phyloP scores from a whole-genome alignment of 2,888 invertebrate genomes.

The Lasioglossum villosulum region DNA sequence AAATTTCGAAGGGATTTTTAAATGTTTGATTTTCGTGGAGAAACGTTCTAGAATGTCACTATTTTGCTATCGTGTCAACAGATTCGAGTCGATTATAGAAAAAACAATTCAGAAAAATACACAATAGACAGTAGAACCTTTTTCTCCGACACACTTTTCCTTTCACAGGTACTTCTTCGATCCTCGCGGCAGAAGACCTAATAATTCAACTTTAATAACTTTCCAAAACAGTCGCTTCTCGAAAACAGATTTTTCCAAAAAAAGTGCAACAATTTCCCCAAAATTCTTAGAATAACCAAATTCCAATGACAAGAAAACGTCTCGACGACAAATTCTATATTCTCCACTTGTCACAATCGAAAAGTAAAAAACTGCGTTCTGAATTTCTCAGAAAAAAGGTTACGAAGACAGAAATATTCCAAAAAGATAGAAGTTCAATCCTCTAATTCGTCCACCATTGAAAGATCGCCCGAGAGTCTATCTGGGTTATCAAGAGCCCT shows the following conservation, averaged over 20 bases:
- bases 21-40: background rate
- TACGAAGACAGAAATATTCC: background rate
- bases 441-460: background rate
- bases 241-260: background rate
- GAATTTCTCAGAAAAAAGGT: background rate
- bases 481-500: background rate
- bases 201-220: background rate
- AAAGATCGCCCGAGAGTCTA: background rate
- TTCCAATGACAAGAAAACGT: too few relatives aligned
- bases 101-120: background rate
- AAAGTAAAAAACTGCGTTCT: accelerated
- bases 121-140: background rate
- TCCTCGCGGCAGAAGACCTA: background rate
- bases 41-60: background rate
- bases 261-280: background rate
- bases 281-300: background rate
- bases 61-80: background rate
- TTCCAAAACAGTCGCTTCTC: background rate
- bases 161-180: background rate
- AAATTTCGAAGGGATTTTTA: background rate
- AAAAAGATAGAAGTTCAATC: background rate
- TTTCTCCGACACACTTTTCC: background rate
- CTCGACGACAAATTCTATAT: background rate
- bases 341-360: background rate
- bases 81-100: background rate